Percentiles rank a stretch among this genome's conserved stretches.
These are phyloP conservation scores for Theocolax elegans DNA, from an alignment of 1,140 invertebrate genomes.

Conservation along the genomic window DNA sequence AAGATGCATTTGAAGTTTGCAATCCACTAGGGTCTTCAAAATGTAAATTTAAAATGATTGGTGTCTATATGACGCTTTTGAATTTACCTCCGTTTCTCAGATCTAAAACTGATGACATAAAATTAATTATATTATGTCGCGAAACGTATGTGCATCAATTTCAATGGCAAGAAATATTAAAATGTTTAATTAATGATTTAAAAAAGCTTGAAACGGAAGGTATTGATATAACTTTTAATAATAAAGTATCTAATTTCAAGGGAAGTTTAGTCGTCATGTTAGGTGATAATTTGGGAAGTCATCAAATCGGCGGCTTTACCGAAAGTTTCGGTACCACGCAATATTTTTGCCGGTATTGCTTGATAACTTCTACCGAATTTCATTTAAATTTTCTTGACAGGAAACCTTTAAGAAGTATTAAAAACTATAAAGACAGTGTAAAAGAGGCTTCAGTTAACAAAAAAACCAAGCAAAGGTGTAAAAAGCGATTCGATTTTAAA, in stretches of 20 bases:
- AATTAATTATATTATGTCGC: constrained; percentile 10
- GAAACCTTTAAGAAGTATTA: constrained; percentile 22
- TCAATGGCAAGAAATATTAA: constrained; percentile 32
- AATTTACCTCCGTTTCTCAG: constrained; percentile 38
- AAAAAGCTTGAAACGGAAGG: constrained; percentile 35
- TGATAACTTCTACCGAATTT: constrained; percentile 6
- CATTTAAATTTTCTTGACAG: not conserved
- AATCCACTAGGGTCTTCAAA: constrained; percentile 41
- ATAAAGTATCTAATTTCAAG: constrained; percentile 12
- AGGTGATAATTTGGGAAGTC: constrained; percentile 38
- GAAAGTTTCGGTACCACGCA: constrained; percentile 20
- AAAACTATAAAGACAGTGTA: constrained; percentile 25
- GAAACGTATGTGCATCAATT: constrained; percentile 30
- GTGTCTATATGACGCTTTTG: constrained; percentile 33
- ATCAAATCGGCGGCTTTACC: constrained; percentile 39
- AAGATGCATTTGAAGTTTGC: constrained; percentile 43
- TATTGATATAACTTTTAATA: constrained; percentile 12
- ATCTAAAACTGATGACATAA: constrained; percentile 15
- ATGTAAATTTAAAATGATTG: constrained; percentile 40
- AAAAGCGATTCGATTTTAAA: constrained; percentile 33
- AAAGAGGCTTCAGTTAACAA: constrained; percentile 13
- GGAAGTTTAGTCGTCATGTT: constrained; percentile 31
- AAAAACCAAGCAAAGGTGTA: constrained; percentile 25
- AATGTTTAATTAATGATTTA: constrained; percentile 34
- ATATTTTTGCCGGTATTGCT: constrained; percentile 19